phyloP scores from a whole-genome alignment of 1,140 invertebrate genomes.

The honey bee (Apis mellifera) region DNA sequence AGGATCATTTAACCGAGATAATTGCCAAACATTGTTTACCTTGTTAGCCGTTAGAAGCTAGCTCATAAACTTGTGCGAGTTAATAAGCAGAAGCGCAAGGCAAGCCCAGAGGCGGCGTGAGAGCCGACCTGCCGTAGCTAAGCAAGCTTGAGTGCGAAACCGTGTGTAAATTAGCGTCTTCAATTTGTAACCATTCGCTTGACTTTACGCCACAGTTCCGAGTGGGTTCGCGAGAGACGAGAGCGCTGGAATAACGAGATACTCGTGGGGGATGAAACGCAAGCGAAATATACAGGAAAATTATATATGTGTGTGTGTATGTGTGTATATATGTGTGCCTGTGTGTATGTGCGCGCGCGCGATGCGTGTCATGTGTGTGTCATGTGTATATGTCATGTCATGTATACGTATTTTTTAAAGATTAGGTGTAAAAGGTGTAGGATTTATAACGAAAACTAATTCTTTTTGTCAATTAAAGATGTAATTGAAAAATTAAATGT shows the following conservation, averaged over 20 bases:
- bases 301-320: neutral
- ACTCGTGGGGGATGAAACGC: neutral
- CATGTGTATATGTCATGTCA: too few species aligned
- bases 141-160: conserved; percentile 68
- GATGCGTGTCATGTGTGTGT: too few species aligned
- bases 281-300: neutral
- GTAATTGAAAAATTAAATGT: too few species aligned
- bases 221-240: conserved; percentile 54
- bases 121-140: conserved; percentile 18
- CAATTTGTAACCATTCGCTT: conserved; percentile 78
- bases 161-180: conserved; percentile 80
- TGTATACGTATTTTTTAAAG: too few species aligned
- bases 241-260: conserved; percentile 39
- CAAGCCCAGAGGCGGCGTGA: neutral
- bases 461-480: too few species aligned
- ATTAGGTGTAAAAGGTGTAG: too few species aligned
- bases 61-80: conserved; percentile 77
- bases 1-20: conserved; percentile 80
- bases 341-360: too few species aligned
- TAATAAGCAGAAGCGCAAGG: conserved; percentile 75
- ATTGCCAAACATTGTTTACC: conserved; percentile 81
- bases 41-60: conserved; percentile 77
- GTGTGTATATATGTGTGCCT: too few species aligned
- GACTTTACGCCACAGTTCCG: conserved; percentile 63
- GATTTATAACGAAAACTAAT: too few species aligned